These are phyloP conservation scores for Ochropleura plecta DNA, from an alignment of 2,888 invertebrate genomes.

Conservation along the genomic window DNA sequence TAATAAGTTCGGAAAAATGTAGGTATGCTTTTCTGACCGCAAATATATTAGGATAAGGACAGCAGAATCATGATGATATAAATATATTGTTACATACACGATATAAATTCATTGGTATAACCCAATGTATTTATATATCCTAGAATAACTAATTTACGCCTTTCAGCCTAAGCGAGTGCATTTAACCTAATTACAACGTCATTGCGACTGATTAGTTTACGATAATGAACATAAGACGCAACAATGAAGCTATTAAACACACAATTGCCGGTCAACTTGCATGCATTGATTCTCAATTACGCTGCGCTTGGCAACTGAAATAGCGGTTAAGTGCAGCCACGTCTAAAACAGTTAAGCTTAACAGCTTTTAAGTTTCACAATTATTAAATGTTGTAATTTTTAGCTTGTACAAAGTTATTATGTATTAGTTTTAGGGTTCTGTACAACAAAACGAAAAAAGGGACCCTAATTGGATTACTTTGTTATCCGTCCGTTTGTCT, in stretches of 20 bases:
- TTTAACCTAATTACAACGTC: neutral
- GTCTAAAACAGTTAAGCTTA: constrained; percentile 24
- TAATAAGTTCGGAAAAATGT: neutral
- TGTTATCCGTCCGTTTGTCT: too few species aligned
- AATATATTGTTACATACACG: too few species aligned
- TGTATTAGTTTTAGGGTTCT: neutral
- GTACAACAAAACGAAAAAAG: too few species aligned
- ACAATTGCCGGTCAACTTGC: constrained; percentile 25
- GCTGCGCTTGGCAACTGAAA: constrained; percentile 41
- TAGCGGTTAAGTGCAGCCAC: constrained; percentile 17
- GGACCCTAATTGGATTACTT: too few species aligned
- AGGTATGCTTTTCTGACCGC: neutral
- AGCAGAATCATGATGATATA: neutral
- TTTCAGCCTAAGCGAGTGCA: neutral
- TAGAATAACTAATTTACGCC: neutral
- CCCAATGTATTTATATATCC: neutral
- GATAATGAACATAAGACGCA: constrained; percentile 15
- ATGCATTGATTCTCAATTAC: constrained; percentile 54
- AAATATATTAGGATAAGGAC: neutral
- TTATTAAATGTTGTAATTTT: neutral
- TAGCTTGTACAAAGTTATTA: neutral
- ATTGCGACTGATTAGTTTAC: constrained; percentile 4
- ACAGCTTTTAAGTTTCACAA: neutral
- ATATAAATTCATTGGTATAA: too few species aligned
- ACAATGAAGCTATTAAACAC: constrained; percentile 47